These are phyloP conservation scores for Heterochromis multidens DNA, from an alignment of 2,113 vertebrate genomes.

Conservation along the genomic window DNA sequence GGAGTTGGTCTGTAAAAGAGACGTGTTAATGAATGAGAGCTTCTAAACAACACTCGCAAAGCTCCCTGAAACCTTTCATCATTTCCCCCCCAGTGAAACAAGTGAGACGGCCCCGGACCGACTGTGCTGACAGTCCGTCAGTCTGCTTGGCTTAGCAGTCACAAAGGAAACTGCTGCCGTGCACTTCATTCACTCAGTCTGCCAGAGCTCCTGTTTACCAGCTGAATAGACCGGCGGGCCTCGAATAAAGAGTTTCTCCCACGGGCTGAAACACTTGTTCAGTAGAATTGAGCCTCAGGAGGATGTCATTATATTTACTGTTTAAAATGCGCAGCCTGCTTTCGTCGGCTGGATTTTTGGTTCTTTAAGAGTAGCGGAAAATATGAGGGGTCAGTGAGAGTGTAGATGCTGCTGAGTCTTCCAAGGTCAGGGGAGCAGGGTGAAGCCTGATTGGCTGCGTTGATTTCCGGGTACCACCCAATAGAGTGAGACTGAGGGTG, in stretches of 20 bases:
- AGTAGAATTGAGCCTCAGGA: conserved; percentile 1
- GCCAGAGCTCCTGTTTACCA: conserved; percentile 27
- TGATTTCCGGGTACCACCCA: conserved; percentile 33
- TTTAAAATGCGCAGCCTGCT: conserved; percentile 27
- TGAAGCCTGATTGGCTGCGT: conserved; percentile 46
- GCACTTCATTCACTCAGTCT: conserved; percentile 35
- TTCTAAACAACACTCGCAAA: conserved; percentile 27
- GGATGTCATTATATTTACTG: background rate
- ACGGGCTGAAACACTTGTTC: conserved; percentile 15
- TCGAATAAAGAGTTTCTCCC: conserved; percentile 17
- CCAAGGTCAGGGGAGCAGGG: background rate
- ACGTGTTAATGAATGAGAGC: conserved; percentile 1
- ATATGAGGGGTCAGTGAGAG: conserved; percentile 12
- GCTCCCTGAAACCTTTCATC: conserved; percentile 31
- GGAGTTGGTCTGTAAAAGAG: background rate
- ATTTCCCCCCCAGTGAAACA: conserved; percentile 28
- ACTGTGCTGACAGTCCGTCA: conserved; percentile 23
- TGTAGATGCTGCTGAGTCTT: conserved; percentile 35
- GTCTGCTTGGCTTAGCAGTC: conserved; percentile 46
- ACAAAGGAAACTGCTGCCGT: conserved; percentile 67
- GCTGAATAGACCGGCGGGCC: conserved; percentile 26
- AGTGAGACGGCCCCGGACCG: conserved; percentile 28
- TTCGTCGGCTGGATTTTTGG: background rate
- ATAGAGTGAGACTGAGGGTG: background rate
- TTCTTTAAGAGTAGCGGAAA: background rate